phyloP scores from a whole-genome alignment of 2,797 vertebrate genomes.

The Spinus pinus region DNA sequence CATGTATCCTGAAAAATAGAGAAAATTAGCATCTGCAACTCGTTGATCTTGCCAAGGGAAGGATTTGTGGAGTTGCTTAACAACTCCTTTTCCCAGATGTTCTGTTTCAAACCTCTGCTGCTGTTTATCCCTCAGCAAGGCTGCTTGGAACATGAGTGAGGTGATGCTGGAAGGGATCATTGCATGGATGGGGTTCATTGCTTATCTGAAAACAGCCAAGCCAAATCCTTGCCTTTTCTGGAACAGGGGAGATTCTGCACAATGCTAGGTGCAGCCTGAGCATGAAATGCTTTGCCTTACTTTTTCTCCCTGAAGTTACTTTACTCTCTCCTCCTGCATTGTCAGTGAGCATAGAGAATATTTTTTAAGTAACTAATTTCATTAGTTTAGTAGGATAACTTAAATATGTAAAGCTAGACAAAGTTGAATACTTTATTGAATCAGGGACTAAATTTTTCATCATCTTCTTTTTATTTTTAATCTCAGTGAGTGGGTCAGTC shows the following conservation, averaged over 20 bases:
- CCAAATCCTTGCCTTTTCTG: neutral
- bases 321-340: neutral
- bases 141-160: neutral
- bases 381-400: neutral
- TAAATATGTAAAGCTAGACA: conserved; percentile 11
- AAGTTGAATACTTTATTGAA: conserved; percentile 15
- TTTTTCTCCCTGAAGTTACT: neutral
- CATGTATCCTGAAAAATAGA: neutral
- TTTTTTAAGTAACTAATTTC: neutral
- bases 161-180: neutral
- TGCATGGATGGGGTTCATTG: neutral
- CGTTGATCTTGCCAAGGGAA: neutral
- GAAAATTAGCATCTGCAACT: neutral
- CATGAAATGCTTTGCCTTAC: neutral
- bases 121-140: conserved; percentile 12
- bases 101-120: neutral
- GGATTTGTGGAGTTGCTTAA: neutral
- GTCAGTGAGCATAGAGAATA: neutral
- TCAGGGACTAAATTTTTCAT: conserved; percentile 28
- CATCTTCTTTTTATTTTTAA: conserved; percentile 40
- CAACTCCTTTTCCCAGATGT: neutral
- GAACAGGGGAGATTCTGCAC: neutral
- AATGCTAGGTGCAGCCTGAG: neutral
- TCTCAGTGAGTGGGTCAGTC: conserved; percentile 10
- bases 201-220: neutral